phyloP scores from a whole-genome alignment of 2,113 vertebrate genomes.

The Trachemys scripta region DNA sequence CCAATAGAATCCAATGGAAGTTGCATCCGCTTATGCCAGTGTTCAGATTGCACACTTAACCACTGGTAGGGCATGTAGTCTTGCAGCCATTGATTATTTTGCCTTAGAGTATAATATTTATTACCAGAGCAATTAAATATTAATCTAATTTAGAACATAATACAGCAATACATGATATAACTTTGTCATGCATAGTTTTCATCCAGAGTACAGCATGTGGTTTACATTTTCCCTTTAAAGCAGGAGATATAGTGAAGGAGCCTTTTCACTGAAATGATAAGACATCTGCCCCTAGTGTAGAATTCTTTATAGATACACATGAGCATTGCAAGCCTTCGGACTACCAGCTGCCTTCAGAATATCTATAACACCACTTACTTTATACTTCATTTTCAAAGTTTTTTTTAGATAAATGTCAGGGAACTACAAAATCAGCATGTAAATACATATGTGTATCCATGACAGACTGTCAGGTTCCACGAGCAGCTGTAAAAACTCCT shows the following conservation, averaged over 20 bases:
- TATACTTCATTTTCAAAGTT: not conserved
- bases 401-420: not conserved
- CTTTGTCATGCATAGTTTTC: not conserved
- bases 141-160: not conserved
- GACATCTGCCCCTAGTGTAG: not conserved
- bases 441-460: not conserved
- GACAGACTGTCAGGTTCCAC: not conserved
- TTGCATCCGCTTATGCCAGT: not conserved
- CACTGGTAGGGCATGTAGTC: too few species aligned
- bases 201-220: not conserved
- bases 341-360: not conserved
- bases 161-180: not conserved
- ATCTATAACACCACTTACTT: not conserved
- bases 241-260: not conserved
- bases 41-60: not conserved
- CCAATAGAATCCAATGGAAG: not conserved
- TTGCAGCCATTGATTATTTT: not conserved
- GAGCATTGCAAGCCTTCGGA: not conserved
- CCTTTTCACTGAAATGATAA: not conserved
- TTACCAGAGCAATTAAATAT: not conserved
- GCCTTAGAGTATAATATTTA: not conserved
- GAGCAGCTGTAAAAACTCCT: not conserved
- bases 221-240: not conserved
- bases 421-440: not conserved
- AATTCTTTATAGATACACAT: not conserved